phyloP scores from a whole-genome alignment of 64 coral and sea anemone species.

The Pocillopora damicornis region DNA sequence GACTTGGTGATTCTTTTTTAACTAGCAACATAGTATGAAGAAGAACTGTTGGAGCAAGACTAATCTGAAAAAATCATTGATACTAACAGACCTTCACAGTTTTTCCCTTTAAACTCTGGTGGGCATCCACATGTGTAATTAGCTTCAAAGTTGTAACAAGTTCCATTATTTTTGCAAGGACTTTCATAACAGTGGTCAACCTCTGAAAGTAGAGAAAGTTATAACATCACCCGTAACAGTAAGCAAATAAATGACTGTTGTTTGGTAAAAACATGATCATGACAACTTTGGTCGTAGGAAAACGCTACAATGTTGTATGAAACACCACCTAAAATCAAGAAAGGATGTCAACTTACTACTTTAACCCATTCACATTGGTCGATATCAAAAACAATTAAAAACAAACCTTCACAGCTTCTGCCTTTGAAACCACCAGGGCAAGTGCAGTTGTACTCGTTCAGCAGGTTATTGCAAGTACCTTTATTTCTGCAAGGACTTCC shows the following conservation, averaged over 20 bases:
- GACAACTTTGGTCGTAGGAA: too few relatives aligned
- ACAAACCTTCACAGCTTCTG: conserved; percentile 5
- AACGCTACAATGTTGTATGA: too few relatives aligned
- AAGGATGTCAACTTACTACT: too few relatives aligned
- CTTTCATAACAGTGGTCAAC: neutral
- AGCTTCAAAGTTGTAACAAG: too few relatives aligned
- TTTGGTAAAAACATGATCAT: too few relatives aligned
- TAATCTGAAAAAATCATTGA: too few relatives aligned
- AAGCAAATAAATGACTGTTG: too few relatives aligned
- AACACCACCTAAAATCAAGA: too few relatives aligned
- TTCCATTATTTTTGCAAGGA: neutral
- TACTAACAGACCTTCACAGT: conserved; percentile 1
- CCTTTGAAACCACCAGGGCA: neutral
- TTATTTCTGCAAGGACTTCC: neutral
- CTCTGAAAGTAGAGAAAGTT: neutral
- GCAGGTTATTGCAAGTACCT: neutral
- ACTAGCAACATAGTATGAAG: too few relatives aligned
- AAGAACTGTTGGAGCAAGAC: too few relatives aligned
- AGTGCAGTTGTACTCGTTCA: conserved; percentile 3
- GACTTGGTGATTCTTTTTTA: too few relatives aligned
- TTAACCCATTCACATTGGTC: neutral
- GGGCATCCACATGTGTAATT: neutral
- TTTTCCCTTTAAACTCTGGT: neutral
- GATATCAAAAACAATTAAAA: neutral
- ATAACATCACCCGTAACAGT: too few relatives aligned